Percentiles rank a stretch among this genome's conserved stretches.
Conservation (phyloP, 2,113 vertebrate species). For the Motacilla alba region DNA sequence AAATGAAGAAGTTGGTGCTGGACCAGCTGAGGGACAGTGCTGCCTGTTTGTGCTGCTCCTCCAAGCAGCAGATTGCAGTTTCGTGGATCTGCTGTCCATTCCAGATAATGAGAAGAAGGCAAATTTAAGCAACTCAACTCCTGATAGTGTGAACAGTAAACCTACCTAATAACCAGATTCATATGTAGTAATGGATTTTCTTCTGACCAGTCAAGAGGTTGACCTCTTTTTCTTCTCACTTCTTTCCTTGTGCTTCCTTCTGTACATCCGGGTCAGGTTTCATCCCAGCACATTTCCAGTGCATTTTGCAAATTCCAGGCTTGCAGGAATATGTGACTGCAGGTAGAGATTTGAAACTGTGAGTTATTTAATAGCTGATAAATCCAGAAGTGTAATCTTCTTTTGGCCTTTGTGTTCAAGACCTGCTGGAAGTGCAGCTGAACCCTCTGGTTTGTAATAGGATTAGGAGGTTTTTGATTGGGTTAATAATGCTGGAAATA, state of each 20-base stretch:
- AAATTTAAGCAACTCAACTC: not conserved
- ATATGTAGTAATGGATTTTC: not conserved
- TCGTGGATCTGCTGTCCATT: not conserved
- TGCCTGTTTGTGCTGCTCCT: not conserved
- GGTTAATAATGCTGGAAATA: not conserved
- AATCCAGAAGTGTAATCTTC: constrained; percentile 13
- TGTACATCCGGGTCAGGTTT: accelerated
- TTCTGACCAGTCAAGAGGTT: not conserved
- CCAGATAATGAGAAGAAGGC: not conserved
- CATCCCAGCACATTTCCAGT: not conserved
- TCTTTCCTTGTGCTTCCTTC: not conserved
- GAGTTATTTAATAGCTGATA: constrained; percentile 9
- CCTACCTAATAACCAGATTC: not conserved
- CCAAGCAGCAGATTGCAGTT: not conserved
- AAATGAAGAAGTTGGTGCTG: not conserved
- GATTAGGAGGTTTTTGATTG: constrained; percentile 21
- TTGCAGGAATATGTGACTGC: not conserved
- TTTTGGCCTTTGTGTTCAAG: constrained; percentile 6
- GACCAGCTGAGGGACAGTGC: not conserved
- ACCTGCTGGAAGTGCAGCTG: constrained; percentile 1
- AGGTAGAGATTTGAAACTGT: not conserved
- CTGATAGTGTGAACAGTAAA: not conserved
- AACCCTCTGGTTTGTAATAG: not conserved
- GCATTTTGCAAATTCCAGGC: not conserved
- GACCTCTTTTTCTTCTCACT: not conserved